A percentile compares a stretch with the other conserved stretches of the same genome.
Evolutionary conservation across 2,113 vertebrate genomes (phyloP).

Genomic region (Gymnarchus niloticus): DNA sequence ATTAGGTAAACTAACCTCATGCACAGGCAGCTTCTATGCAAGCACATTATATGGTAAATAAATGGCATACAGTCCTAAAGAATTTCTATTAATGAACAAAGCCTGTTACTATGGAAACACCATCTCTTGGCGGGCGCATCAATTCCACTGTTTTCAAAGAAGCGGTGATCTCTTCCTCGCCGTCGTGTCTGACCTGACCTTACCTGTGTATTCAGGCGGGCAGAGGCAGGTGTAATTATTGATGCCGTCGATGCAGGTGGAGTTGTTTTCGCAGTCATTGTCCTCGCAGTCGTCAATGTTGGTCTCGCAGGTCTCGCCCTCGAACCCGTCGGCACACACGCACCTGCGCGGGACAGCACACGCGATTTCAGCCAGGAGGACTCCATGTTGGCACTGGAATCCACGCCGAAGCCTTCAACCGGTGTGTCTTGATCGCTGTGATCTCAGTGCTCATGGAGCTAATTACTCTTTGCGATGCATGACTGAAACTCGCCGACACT

Average conservation of each 20-base stretch:
- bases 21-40: neutral
- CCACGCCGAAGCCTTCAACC: neutral
- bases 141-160: neutral
- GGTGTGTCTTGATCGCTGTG: neutral
- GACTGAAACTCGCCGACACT: slow-evolving; percentile 34
- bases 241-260: slow-evolving; percentile 92
- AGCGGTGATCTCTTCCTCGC: neutral
- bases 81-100: neutral
- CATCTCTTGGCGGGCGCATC: neutral
- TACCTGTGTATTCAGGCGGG: slow-evolving; percentile 95
- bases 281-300: slow-evolving; percentile 98
- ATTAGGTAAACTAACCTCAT: neutral
- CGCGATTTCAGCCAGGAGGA: neutral
- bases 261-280: slow-evolving; percentile 98
- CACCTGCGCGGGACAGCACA: slow-evolving; percentile 65
- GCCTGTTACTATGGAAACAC: neutral
- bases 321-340: slow-evolving; percentile 89
- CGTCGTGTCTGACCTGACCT: slow-evolving; percentile 21
- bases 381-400: neutral
- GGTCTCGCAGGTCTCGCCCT: slow-evolving; percentile 86
- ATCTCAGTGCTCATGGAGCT: neutral
- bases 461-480: slow-evolving; percentile 24
- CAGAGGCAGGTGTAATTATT: slow-evolving; percentile 98
- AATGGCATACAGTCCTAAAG: neutral
- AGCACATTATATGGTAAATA: neutral